These are phyloP conservation scores for Anodontia alba DNA, from an alignment of 2,888 invertebrate genomes.

Conservation along the genomic window DNA sequence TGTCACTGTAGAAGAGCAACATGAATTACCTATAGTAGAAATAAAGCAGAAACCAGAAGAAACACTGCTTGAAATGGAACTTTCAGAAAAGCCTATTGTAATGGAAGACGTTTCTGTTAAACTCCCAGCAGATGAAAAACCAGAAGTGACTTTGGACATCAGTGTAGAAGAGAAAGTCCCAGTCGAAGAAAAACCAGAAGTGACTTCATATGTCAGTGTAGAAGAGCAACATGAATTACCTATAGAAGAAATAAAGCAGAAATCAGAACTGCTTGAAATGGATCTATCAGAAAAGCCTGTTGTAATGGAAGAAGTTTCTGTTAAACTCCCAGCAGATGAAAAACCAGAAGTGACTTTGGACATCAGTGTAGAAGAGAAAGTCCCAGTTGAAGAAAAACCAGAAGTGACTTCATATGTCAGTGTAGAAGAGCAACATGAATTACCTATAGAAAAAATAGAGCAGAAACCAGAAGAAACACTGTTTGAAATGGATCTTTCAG, in stretches of 20 bases:
- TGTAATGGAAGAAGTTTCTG: conserved; percentile 26
- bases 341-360: conserved; percentile 39
- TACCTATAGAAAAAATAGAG: too few species aligned
- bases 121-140: conserved; percentile 15
- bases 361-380: conserved; percentile 39
- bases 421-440: too few species aligned
- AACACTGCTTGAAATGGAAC: too few species aligned
- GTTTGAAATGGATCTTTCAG: too few species aligned
- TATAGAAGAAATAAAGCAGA: not conserved
- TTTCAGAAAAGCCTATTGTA: too few species aligned
- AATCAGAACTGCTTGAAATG: not conserved
- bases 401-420: too few species aligned
- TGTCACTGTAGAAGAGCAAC: too few species aligned
- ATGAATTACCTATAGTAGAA: too few species aligned
- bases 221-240: conserved; percentile 45
- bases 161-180: conserved; percentile 15
- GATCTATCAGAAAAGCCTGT: conserved; percentile 22
- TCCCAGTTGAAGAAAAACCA: too few species aligned
- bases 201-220: not conserved
- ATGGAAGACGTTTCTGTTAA: too few species aligned
- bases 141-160: not conserved
- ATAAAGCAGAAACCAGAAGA: too few species aligned
- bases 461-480: too few species aligned
- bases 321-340: conserved; percentile 30
- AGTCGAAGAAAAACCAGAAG: conserved; percentile 21